Conservation (phyloP, 2,888 invertebrate genomes). For the Venustoraphidia nigricollis region DNA sequence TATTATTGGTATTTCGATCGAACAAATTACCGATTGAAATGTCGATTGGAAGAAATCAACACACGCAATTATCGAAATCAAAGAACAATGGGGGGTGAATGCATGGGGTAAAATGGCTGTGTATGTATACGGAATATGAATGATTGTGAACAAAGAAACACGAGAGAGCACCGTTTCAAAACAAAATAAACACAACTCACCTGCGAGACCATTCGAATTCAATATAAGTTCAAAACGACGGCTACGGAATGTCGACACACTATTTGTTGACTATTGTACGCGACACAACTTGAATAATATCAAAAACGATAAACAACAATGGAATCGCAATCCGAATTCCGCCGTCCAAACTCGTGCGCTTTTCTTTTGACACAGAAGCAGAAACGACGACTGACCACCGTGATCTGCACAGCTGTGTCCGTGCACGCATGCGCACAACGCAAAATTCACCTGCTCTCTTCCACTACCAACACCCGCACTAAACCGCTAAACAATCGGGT, state of each 20-base stretch:
- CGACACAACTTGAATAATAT: not conserved
- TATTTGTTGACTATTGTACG: not conserved
- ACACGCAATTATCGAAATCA: no score
- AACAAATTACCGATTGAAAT: no score
- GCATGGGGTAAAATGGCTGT: no score
- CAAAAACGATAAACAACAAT: not conserved
- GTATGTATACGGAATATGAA: no score
- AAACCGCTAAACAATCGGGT: no score
- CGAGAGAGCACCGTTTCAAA: not conserved
- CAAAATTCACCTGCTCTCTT: not conserved
- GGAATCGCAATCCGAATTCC: constrained; percentile 3
- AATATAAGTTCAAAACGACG: not conserved
- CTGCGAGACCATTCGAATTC: constrained; percentile 1
- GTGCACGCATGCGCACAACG: not conserved
- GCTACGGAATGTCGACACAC: constrained; percentile 3
- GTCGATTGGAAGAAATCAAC: no score
- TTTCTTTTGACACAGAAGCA: constrained; percentile 3
- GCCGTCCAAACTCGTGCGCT: not conserved
- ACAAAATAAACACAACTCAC: not conserved
- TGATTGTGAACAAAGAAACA: no score
- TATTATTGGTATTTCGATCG: no score
- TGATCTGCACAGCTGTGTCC: no score
- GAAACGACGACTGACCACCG: not conserved
- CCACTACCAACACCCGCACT: no score
- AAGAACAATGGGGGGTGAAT: no score